A percentile compares a stretch with the other conserved stretches of the same genome.
These are phyloP conservation scores for Leiothrix lutea DNA, from an alignment of 2,113 vertebrate species.

Conservation along the genomic window DNA sequence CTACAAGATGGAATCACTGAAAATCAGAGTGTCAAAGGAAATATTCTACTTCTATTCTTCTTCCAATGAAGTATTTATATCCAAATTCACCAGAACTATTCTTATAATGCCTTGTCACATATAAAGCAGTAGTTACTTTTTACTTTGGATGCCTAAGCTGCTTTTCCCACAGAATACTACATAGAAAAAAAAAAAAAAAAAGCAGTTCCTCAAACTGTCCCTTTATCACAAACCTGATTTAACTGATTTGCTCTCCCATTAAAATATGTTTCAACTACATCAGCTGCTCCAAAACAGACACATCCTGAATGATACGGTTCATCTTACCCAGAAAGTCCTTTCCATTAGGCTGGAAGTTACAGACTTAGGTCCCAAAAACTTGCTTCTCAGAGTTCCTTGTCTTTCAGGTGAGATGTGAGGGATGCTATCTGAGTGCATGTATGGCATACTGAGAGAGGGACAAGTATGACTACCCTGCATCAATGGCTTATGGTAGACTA, in stretches of 20 bases:
- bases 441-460: not conserved
- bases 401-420: not conserved
- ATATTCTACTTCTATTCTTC: not conserved
- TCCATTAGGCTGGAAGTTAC: not conserved
- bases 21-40: not conserved
- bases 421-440: not conserved
- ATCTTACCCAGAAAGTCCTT: not conserved
- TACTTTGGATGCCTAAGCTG: not conserved
- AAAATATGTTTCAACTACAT: not conserved
- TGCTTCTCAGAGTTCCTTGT: not conserved
- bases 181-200: not conserved
- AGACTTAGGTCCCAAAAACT: not conserved
- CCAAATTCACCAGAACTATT: not conserved
- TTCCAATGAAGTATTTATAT: not conserved
- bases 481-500: not conserved
- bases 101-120: not conserved
- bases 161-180: not conserved
- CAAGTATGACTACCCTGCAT: not conserved
- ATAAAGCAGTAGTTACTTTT: not conserved
- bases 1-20: not conserved
- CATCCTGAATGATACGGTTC: not conserved
- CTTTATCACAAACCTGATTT: not conserved
- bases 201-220: not conserved
- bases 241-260: not conserved
- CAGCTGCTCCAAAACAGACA: not conserved